phyloP scores from a whole-genome alignment of 92 coral and sea anemone genomes.

The Phymanthus crucifer region DNA sequence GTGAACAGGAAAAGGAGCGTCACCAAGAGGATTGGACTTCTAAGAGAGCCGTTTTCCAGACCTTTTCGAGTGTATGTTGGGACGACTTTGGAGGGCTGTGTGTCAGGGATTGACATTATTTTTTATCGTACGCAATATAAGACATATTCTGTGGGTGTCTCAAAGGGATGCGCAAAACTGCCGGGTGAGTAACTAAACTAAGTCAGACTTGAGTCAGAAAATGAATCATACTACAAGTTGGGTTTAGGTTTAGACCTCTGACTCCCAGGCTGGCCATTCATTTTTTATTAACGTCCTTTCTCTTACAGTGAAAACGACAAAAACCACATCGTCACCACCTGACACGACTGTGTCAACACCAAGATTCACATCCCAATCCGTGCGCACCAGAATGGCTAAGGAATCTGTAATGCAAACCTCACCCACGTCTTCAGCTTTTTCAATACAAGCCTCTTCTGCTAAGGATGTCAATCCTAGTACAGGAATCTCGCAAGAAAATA shows the following conservation, averaged over 20 bases:
- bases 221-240: no score
- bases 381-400: conserved; percentile 15
- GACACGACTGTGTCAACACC: background rate
- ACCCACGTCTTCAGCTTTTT: background rate
- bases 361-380: background rate
- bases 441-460: background rate
- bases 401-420: background rate
- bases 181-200: background rate
- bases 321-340: conserved; percentile 15
- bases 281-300: background rate
- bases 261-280: no score
- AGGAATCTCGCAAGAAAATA: background rate
- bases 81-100: conserved; percentile 51
- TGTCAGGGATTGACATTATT: conserved; percentile 46
- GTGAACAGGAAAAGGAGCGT: conserved; percentile 16
- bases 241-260: no score
- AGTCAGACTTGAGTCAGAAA: no score
- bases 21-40: conserved; percentile 1
- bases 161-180: conserved; percentile 21
- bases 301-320: conserved; percentile 23
- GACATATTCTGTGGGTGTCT: conserved; percentile 18
- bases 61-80: conserved; percentile 46
- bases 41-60: conserved; percentile 41
- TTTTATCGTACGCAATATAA: conserved; percentile 2
- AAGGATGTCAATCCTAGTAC: background rate